phyloP scores from a whole-genome alignment of 1,140 invertebrate species.

The Hydropsyche tenuis region DNA sequence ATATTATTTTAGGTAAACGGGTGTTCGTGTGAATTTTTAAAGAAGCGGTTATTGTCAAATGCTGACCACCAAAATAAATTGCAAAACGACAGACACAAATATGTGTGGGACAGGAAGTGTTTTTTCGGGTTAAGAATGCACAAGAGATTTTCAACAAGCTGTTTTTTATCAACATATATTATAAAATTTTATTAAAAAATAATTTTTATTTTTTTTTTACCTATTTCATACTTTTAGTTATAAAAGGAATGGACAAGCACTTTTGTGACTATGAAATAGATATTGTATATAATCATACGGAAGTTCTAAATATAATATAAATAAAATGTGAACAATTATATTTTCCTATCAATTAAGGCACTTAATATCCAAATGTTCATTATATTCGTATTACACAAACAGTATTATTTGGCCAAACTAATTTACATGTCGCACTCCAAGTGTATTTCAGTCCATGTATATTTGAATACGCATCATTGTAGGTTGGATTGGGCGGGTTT shows the following conservation, averaged over 20 bases:
- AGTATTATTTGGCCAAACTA: slow-evolving; percentile 6
- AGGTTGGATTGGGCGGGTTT: too few species aligned
- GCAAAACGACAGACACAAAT: slow-evolving; percentile 16
- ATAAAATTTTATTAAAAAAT: slow-evolving; percentile 29
- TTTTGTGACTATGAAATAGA: slow-evolving; percentile 35
- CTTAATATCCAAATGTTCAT: slow-evolving; percentile 12
- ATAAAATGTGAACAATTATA: background rate
- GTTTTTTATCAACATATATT: slow-evolving; percentile 36
- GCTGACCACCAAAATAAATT: slow-evolving; percentile 24
- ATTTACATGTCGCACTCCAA: background rate
- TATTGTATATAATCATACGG: background rate
- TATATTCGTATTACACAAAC: background rate
- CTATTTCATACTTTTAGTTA: slow-evolving; percentile 16
- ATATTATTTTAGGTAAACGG: background rate
- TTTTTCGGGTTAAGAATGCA: slow-evolving; percentile 29
- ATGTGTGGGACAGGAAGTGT: slow-evolving; percentile 19
- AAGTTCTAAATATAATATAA: background rate
- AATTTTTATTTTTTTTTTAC: background rate
- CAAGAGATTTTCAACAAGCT: slow-evolving; percentile 35
- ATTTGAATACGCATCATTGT: too few species aligned
- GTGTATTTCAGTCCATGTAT: too few species aligned
- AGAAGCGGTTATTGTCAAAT: slow-evolving; percentile 29
- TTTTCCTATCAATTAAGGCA: slow-evolving; percentile 20
- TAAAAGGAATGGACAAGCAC: slow-evolving; percentile 22
- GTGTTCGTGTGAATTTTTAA: background rate